Evolutionary conservation across 2,888 invertebrate genomes (phyloP).

Genomic region (Abrostola triplasia): DNA sequence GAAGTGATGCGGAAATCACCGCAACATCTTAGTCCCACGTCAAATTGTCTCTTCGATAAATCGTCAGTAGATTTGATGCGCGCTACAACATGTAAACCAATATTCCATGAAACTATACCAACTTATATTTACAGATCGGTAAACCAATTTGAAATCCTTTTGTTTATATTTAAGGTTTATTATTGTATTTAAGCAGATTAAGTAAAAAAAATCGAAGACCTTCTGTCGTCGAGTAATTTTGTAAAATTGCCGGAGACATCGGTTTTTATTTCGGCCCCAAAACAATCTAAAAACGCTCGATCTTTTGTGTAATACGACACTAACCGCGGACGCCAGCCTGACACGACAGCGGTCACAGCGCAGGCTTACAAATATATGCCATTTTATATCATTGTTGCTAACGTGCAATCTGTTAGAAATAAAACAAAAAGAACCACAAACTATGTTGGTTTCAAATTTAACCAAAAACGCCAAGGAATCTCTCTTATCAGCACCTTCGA

Average conservation of each 20-base stretch:
- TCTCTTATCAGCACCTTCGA: constrained; percentile 72
- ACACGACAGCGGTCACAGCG: constrained; percentile 70
- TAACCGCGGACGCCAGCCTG: constrained; percentile 72
- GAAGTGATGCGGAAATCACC: constrained; percentile 74
- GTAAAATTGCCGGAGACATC: constrained; percentile 81
- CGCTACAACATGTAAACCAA: constrained; percentile 77
- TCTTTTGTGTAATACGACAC: constrained; percentile 85
- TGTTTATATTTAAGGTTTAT: constrained; percentile 65
- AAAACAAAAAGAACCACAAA: constrained; percentile 19
- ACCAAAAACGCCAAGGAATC: constrained; percentile 53
- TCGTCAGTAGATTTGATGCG: constrained; percentile 72
- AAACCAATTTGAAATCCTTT: constrained; percentile 40
- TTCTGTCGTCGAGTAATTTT: constrained; percentile 78
- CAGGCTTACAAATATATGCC: constrained; percentile 66
- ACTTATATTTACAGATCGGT: constrained; percentile 62
- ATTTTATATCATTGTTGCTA: constrained; percentile 50
- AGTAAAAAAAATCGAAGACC: constrained; percentile 50
- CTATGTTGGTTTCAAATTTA: constrained; percentile 40
- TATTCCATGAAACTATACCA: constrained; percentile 67
- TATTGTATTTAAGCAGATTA: constrained; percentile 56
- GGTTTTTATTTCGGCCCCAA: constrained; percentile 81
- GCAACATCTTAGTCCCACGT: constrained; percentile 72
- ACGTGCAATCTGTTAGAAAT: constrained; percentile 16
- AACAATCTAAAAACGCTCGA: constrained; percentile 76
- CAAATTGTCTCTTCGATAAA: constrained; percentile 76